Conservation (phyloP, 2,888 invertebrate species). For the Apomyelois bistriatella region DNA sequence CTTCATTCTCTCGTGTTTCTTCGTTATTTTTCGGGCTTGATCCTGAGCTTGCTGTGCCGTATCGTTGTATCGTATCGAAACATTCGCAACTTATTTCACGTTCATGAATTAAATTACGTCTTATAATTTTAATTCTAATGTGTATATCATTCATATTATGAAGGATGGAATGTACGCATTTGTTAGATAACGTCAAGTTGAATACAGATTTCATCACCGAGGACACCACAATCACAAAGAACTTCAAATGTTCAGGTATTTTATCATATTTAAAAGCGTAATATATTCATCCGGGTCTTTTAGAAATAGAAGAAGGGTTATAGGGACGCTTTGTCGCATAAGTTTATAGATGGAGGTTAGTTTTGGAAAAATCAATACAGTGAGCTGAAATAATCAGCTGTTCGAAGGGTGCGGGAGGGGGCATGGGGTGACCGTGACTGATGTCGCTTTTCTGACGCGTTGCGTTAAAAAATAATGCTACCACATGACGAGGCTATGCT, state of each 20-base stretch:
- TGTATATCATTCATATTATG: slow-evolving; percentile 45
- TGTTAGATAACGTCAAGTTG: slow-evolving; percentile 82
- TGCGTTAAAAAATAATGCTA: slow-evolving; percentile 29
- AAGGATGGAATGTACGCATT: slow-evolving; percentile 86
- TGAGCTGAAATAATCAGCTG: slow-evolving; percentile 76
- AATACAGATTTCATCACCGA: slow-evolving; percentile 69
- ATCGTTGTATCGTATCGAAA: slow-evolving; percentile 36
- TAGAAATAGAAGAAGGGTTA: slow-evolving; percentile 10
- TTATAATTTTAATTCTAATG: slow-evolving; percentile 39
- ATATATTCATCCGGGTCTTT: slow-evolving; percentile 23
- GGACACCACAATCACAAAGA: slow-evolving; percentile 80
- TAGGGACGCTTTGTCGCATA: slow-evolving; percentile 33
- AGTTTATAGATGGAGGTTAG: slow-evolving; percentile 54
- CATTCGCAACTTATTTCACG: slow-evolving; percentile 35
- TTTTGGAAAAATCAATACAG: slow-evolving; percentile 76
- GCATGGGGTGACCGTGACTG: slow-evolving; percentile 69
- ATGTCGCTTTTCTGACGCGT: slow-evolving; percentile 50
- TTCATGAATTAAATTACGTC: slow-evolving; percentile 46
- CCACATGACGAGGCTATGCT: slow-evolving; percentile 27
- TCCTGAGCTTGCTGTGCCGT: slow-evolving; percentile 29
- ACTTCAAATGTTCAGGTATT: slow-evolving; percentile 83
- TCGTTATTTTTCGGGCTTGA: slow-evolving; percentile 41
- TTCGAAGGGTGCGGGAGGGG: slow-evolving; percentile 59
- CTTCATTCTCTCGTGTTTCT: slow-evolving; percentile 23
- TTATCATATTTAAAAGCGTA: slow-evolving; percentile 34